Base-by-base conservation (phyloP, 2,888 invertebrate species). In the Mythimna vitellina region DNA sequence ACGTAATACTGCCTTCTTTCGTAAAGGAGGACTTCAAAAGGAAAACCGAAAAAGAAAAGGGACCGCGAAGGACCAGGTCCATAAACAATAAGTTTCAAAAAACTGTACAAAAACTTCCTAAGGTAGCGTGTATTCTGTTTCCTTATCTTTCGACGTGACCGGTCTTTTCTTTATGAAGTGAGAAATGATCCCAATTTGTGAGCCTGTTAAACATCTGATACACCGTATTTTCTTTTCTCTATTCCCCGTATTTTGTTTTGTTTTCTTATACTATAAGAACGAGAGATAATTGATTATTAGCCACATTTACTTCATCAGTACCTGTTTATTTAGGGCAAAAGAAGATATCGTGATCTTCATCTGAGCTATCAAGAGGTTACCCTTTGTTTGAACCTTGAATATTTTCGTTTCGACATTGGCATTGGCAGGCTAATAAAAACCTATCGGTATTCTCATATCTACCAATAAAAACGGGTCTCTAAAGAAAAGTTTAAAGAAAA, bases 181-280 rank as follows among this genome's bases (percentile, higher is more conserved):
- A 84, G 68, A 82, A 82, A 83, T 84, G 70, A 73, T 70, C 70
- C 64, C 78, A 78, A 83, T 83, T 83, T 82, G 67, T 73, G 54
- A 73, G 72, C 73, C 70, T 80, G 66, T 83, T 78, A 72, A 78
- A 65, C 80, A 78, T 84, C 49, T 66, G 65, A 76, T 83, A 77
- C 71, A 78, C 57, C 70, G 63, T 73, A 74, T 84, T 76, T 80
- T 76, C 70, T 61, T 76, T 69, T 61, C 56, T 57, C 4, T 62
- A 73, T 35, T 10, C 20, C 6, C 32, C 6, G 17, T 38, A 58
- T 73, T 73, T 69, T 71, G 49, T 69, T 79, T 49, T 64, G 20
- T 66, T 64, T 66, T 35, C 67, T 14, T 20, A n/a, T 54, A 20
- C 14, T 49, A 56, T 8, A 6, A 35, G 12, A 32, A 0, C 17